Base-by-base conservation (phyloP, 2,888 invertebrate genomes). In the Megaustenia siamemsis region DNA sequence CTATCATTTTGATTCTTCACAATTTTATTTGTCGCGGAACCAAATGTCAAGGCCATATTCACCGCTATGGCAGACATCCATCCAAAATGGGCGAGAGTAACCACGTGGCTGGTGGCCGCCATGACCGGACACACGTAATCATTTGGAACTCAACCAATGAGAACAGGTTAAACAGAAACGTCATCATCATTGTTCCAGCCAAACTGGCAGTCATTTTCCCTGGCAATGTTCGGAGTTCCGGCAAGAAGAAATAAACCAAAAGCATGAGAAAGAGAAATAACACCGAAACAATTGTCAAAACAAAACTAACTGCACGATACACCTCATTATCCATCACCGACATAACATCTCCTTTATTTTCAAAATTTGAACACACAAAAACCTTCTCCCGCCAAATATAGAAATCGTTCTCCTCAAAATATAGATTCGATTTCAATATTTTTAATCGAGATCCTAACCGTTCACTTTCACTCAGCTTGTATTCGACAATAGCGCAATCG, bases 51-150 rank as follows among this genome's bases (percentile, higher is more conserved):
- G 32, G 85, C 84, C 87, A 88, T 88, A 66, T 86, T 83, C 15
- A 83, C 75, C 38, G 88, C 83, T 28, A 88, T 85, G 28, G 86
- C 86, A 2, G 86, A 82, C 87, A 87, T 87, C 87, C 87, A 87
- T 0, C 79, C 82, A 43, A 86, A 88, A 21, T 82, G 76, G 1
- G 87, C 68, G 21, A 88, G 75, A 69, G 85, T 83, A 6, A 85
- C 60, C 28, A 86, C 45, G 60, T 88, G 88, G 40, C 75, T 60
- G 18, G 84, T 1, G 8, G 66, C 76, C 8, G 82, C 88, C 12
- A 81, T n/a, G 18, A 86, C 60, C 63, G 82, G 83, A 76, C 87
- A 87, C 3, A 83, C 24, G 21, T 53, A 68, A 28, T 83, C 76
- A 24, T 77, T 12, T 83, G 76, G 21, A 83, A 35, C 0, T 77